These are phyloP conservation scores for Neotoma lepida DNA, from an alignment of 2,113 vertebrate species.

Conservation along the genomic window DNA sequence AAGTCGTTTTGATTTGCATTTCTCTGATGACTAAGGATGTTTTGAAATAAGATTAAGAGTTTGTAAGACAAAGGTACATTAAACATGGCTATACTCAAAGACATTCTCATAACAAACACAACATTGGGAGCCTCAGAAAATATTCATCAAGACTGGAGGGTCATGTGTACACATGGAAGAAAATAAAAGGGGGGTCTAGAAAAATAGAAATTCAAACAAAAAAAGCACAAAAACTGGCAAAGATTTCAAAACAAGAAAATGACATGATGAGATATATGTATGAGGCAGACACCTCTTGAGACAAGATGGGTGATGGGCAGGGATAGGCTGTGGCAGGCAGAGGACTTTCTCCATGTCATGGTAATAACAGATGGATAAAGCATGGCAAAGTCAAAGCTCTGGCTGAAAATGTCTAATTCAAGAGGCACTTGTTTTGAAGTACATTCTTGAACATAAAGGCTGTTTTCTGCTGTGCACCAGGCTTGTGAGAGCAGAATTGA, in stretches of 20 bases:
- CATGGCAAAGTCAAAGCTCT: background rate
- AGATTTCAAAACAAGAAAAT: slow-evolving; percentile 27
- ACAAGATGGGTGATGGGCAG: background rate
- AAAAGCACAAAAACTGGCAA: background rate
- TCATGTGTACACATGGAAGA: background rate
- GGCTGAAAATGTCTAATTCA: slow-evolving; percentile 39
- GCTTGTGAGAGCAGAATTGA: slow-evolving; percentile 43
- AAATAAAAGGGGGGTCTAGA: background rate
- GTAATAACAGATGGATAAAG: background rate
- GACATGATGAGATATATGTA: background rate
- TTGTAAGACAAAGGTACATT: background rate
- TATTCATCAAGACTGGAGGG: background rate
- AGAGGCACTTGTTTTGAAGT: slow-evolving; percentile 35
- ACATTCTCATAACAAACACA: background rate
- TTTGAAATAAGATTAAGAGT: background rate
- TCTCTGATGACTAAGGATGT: too few species aligned
- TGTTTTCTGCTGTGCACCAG: slow-evolving; percentile 7
- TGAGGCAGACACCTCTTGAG: background rate
- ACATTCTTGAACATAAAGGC: slow-evolving; percentile 55
- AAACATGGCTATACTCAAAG: background rate
- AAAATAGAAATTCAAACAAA: background rate
- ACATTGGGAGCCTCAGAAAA: background rate
- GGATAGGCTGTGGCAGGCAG: background rate
- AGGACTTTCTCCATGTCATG: background rate
- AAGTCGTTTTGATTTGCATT: too few species aligned